Conservation (phyloP, 1,140 invertebrate species). For the Eumeta japonica region DNA sequence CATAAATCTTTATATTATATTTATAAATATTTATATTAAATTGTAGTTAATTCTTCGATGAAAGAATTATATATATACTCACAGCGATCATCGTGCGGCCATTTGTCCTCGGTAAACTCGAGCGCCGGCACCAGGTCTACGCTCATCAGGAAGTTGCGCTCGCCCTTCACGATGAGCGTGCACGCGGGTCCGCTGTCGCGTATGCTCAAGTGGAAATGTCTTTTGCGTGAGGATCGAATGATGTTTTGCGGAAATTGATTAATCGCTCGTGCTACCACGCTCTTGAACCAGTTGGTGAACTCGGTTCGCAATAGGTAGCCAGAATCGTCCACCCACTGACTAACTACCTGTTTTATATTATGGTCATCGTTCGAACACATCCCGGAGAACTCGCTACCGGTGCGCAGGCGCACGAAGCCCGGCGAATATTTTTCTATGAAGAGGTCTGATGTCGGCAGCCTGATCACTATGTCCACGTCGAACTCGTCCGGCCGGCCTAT, state of each 20-base stretch:
- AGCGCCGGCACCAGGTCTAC: conserved; percentile 53
- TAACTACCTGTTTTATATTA: conserved; percentile 23
- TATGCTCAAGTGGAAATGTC: conserved; percentile 18
- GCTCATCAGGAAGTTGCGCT: conserved; percentile 22
- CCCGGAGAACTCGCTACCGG: conserved; percentile 26
- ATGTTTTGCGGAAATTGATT: conserved; percentile 12
- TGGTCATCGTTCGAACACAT: conserved; percentile 24
- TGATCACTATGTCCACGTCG: conserved; percentile 56
- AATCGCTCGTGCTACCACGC: conserved; percentile 28
- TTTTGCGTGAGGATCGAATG: too few relatives aligned
- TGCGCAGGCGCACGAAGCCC: conserved; percentile 28
- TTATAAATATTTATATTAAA: too few relatives aligned
- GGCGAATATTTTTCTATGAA: conserved; percentile 23
- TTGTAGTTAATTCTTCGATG: too few relatives aligned
- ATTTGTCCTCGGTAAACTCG: conserved; percentile 30
- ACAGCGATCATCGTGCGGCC: too few relatives aligned
- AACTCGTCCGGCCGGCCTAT: conserved; percentile 58
- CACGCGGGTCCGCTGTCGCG: conserved; percentile 49
- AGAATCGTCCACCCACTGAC: conserved; percentile 24
- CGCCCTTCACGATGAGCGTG: conserved; percentile 31
- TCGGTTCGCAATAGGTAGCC: conserved; percentile 35
- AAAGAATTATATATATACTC: too few relatives aligned
- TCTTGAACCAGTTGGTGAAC: conserved; percentile 44
- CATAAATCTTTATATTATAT: too few relatives aligned
- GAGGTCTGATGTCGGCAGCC: conserved; percentile 36